Base-by-base conservation (phyloP, 2,797 vertebrate genomes). In the Esox lucius region DNA sequence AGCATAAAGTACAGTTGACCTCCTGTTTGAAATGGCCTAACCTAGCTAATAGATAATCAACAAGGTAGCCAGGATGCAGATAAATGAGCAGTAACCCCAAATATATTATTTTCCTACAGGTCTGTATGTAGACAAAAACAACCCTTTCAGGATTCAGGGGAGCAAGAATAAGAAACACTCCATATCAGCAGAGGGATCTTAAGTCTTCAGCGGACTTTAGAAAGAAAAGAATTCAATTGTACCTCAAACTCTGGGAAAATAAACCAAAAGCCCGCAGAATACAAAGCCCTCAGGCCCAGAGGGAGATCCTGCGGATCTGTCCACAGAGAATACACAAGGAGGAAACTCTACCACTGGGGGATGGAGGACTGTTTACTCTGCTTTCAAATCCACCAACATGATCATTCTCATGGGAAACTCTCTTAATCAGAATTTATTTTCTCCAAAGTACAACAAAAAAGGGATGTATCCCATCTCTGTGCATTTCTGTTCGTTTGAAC, bases 171-270 rank as follows among this genome's bases (percentile, higher is more conserved):
- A 75, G 53, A 83, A 87, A 80, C 74, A 70, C 24, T 70, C 39
- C n/a, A 19, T 89, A 92, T 92, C 91, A 81, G 85, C 5, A 0
- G 79, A 75, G 81, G 84, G 82, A 92, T 92, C 90, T 90, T 56
- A 79, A 85, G 78, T 76, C 78, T 76, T 62, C 84, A 78, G 81
- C 75, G 66, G 79, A 75, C 86, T 82, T 90, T 86, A 84, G 83
- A 81, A 84, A 85, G 83, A 85, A 84, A 88, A 86, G 86, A 88
- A 90, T 91, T 90, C 87, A 88, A 87, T 89, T 91, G 89, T 90
- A 78, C 70, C 49, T 68, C 48, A 73, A 81, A 76, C 62, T 72
- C 74, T 82, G 84, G 72, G 80, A 90, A 91, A 91, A 93, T 90
- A 90, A 92, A 93, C 82, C 85, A 87, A 83, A 87, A 90, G 81